Evolutionary conservation across 2,113 vertebrate species (phyloP), one percentile per base, ranked within the genome.

Genomic region (Ptilonorhynchus violaceus): DNA sequence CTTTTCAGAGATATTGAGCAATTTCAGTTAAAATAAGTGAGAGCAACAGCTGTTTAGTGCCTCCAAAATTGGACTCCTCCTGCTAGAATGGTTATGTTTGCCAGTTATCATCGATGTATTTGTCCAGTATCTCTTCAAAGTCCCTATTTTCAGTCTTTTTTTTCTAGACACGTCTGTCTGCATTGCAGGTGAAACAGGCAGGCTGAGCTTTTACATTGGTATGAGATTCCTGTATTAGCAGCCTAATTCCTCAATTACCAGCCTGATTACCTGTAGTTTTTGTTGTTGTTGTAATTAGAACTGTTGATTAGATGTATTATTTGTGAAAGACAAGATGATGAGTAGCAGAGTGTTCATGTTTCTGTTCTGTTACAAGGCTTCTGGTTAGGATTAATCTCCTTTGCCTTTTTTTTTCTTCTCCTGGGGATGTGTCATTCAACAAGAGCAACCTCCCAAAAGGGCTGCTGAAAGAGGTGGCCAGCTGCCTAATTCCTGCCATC

Each of bases 271-370:
- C 67, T 96, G 89, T 78, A 91, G 87, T n/a, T 96, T 94, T 76
- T 94, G 89, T 97, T 96, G 84, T 68, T 93, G 79, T 56, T 91
- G 89, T 85, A 96, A 95, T 97, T 96, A 92, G 55, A 84, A 62
- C 58, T 95, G 96, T 84, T 96, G 89, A 96, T 96, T 93, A 93
- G 73, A 60, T 77, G 28, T 31, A 62, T 91, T 90, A 89, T 91
- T 93, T 91, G 74, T 87, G 44, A 89, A 90, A 85, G 85, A 67
- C 15, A n/a, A 64, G 80, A 46, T 3, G 52, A 86, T n/a, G 28
- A 94, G 37, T 79, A 72, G 68, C 62, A 92, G 30, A 25, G 37
- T 91, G 46, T 84, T 91, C n/a, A 17, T 2, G 2, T n/a, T 81
- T 73, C 46, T 89, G 83, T 49, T 88, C 55, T 74, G 44, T 85